These are phyloP conservation scores for Epistrophe grossulariae DNA, from an alignment of 2,888 invertebrate genomes.

Conservation along the genomic window DNA sequence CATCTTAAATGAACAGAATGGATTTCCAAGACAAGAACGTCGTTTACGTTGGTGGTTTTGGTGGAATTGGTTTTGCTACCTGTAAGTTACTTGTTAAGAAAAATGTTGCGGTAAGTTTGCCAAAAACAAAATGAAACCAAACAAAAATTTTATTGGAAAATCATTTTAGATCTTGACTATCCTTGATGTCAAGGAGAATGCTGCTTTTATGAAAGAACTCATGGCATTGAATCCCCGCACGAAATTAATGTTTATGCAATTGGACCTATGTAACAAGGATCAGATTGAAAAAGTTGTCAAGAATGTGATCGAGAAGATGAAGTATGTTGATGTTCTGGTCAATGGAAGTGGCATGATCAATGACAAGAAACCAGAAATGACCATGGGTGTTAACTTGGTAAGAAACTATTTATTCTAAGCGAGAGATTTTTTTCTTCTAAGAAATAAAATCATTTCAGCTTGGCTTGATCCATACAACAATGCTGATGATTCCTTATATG, in stretches of 20 bases:
- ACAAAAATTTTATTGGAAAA: neutral
- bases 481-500: slow-evolving; percentile 81
- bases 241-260: slow-evolving; percentile 45
- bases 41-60: slow-evolving; percentile 75
- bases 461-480: slow-evolving; percentile 82
- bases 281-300: slow-evolving; percentile 62
- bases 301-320: slow-evolving; percentile 55
- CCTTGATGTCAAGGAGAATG: slow-evolving; percentile 67
- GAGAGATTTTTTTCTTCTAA: neutral
- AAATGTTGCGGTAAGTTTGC: slow-evolving; percentile 63
- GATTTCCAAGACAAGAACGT: slow-evolving; percentile 74
- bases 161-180: slow-evolving; percentile 68
- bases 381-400: slow-evolving; percentile 83
- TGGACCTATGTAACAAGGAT: slow-evolving; percentile 69
- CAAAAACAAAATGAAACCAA: neutral
- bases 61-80: slow-evolving; percentile 75
- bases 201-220: slow-evolving; percentile 44
- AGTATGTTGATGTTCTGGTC: slow-evolving; percentile 76
- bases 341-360: slow-evolving; percentile 76
- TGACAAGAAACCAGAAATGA: slow-evolving; percentile 70
- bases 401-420: neutral
- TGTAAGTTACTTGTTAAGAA: slow-evolving; percentile 71
- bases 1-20: slow-evolving; percentile 37
- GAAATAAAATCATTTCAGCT: slow-evolving; percentile 77
- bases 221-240: slow-evolving; percentile 44